Percentiles rank a stretch among this genome's conserved stretches.
phyloP scores from a whole-genome alignment of 2,113 vertebrate species.

The Callospermophilus lateralis region DNA sequence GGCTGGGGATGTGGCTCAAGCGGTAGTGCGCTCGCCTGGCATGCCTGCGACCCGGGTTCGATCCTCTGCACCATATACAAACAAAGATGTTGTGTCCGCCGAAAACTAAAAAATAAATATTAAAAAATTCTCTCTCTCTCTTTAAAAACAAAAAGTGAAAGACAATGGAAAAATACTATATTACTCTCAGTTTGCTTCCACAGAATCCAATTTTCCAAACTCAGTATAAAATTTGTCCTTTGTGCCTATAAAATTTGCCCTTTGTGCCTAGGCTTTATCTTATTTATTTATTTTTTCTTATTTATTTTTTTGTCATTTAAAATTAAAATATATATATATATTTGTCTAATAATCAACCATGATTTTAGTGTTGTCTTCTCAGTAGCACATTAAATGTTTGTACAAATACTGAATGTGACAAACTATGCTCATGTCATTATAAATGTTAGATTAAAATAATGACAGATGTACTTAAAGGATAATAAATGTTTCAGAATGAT shows the following conservation, averaged over 20 bases:
- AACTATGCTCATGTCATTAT: slow-evolving; percentile 3
- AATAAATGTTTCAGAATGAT: slow-evolving; percentile 61
- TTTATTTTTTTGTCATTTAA: slow-evolving; percentile 46
- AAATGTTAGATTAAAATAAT: background rate
- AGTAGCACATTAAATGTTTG: background rate
- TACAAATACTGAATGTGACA: slow-evolving; percentile 34
- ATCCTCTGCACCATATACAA: too few relatives aligned
- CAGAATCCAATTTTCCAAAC: slow-evolving; percentile 12
- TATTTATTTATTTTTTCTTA: background rate
- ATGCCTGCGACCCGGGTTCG: too few relatives aligned
- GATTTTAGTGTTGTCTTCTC: background rate
- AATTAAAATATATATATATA: background rate
- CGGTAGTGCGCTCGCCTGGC: too few relatives aligned
- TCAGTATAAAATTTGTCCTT: background rate
- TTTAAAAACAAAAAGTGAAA: background rate
- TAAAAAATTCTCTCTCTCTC: too few relatives aligned
- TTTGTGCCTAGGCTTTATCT: background rate
- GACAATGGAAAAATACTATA: background rate
- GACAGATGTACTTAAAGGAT: slow-evolving; percentile 44
- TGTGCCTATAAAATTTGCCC: background rate
- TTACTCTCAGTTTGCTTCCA: background rate
- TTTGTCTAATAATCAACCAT: slow-evolving; percentile 28
- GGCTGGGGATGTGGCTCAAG: too few relatives aligned
- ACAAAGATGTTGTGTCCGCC: too few relatives aligned
- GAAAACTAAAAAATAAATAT: too few relatives aligned